Percentiles rank a stretch among this genome's conserved stretches.
Conservation (phyloP, 2,797 vertebrate species). For the Cyclura pinguis region DNA sequence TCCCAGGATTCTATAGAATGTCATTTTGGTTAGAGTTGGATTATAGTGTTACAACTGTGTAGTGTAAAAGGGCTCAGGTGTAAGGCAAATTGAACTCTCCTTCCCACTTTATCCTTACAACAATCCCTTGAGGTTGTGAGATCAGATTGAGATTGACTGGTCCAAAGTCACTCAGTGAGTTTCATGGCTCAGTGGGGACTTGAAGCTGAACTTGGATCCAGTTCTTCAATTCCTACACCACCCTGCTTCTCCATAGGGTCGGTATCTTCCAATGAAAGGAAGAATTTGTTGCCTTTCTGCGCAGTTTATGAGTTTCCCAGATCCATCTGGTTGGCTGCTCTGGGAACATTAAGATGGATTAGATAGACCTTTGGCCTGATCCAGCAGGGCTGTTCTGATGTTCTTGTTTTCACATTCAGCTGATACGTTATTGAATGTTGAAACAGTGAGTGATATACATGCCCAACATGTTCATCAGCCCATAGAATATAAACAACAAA, state of each 20-base stretch:
- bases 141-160: no score
- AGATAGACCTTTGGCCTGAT: not conserved
- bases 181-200: no score
- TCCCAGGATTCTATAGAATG: no score
- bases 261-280: not conserved
- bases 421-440: not conserved
- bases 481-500: constrained; percentile 5
- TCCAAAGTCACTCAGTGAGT: no score
- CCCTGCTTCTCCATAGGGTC: not conserved
- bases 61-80: no score
- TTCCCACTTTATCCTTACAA: no score
- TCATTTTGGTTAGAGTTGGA: no score
- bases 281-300: no score
- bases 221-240: not conserved
- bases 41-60: no score
- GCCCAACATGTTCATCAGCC: not conserved
- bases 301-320: not conserved
- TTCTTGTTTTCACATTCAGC: not conserved
- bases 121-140: no score
- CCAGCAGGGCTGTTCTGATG: not conserved
- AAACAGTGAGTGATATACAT: not conserved
- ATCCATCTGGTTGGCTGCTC: not conserved
- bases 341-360: not conserved
- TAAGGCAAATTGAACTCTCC: no score
- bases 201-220: not conserved